Base-by-base conservation (phyloP, 2,113 vertebrate genomes). In the Hipposideros armiger region DNA sequence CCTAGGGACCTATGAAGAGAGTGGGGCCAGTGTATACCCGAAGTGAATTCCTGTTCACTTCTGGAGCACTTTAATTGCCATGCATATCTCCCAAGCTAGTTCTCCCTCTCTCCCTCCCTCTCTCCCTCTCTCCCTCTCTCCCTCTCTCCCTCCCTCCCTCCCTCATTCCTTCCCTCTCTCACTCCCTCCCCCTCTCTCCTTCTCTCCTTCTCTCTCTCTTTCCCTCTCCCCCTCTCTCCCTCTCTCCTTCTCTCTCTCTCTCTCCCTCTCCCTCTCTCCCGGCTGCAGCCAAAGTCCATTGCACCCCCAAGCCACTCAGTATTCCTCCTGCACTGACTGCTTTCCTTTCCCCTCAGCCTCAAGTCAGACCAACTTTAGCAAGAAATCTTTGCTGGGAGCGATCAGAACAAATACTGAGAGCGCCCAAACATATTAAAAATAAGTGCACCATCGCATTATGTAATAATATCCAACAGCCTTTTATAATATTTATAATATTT, bases 351-450 rank as follows among this genome's bases (percentile, higher is more conserved):
- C 60, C 72, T 97, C 90, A 90, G 82, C 93, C 94, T 97, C 96
- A 77, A 92, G 88, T 96, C 93, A 95, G 69, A 89, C 78, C 60
- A 92, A 89, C 96, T 96, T 83, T 87, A 84, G 89, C 97, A 97
- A 97, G 98, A 98, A 98, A 98, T 98, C 98, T 99, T 97, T 97
- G 95, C 97, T 97, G 97, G 97, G 95, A 97, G 96, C 95, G 95
- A 98, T 98, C 98, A 98, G 98, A 99, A 97, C 96, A 97, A 98
- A 97, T 97, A 98, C 97, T 92, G 97, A 98, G 96, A 93, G 96
- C 98, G 98, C 95, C 93, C 98, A 88, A 91, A 97, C 96, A 98
- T 99, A 98, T 98, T 98, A 98, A 98, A 99, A 98, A 98, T 98
- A 98, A 98, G 98, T 98, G 93, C 97, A 95, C 95, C 32, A 86